Evolutionary conservation across 2,797 vertebrate species (phyloP), one percentile per base, ranked within the genome.

Genomic region (Acanthurus leucopareius): DNA sequence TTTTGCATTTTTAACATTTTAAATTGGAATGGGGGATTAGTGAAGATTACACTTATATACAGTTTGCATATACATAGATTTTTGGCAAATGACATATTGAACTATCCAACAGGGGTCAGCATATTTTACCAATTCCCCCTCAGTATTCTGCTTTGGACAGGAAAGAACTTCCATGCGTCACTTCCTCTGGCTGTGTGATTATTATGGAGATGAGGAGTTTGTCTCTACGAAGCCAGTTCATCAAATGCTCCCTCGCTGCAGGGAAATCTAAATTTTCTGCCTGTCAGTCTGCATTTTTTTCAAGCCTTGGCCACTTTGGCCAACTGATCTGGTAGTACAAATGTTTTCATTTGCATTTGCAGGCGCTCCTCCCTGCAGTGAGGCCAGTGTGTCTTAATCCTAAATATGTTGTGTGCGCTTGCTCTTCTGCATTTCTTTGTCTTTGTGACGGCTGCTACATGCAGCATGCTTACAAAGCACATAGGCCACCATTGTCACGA

Each of bases 341-440:
- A 92, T 86, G 83, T 92, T 92, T 86, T 76, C 81, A 88, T 91
- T 91, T 90, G 87, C 88, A 91, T 91, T 78, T 85, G 82, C 84
- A 87, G 82, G 77, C 28, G 35, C 86, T 85, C 84, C 83, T 84
- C 73, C 45, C 85, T 63, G 82, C 80, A 20, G 73, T 82, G 91
- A 91, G 64, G 80, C 86, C 84, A 54, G 67, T 5, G 52, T 22
- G 81, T 91, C 89, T 89, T 91, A 92, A 93, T 93, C 87, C 90
- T 42, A 74, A 85, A 88, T 87, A 77, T 89, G 89, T 84, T 49
- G 81, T 58, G 77, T 63, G 84, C 66, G 45, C 69, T 80, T 44
- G 80, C 82, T 92, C 69, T 40, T 75, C 79, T 73, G 77, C 80
- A 42, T 86, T 68, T 83, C 91, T 93, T 94, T 94, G 93, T 93